These are phyloP conservation scores for Eleutherodactylus coqui DNA, from an alignment of 2,797 vertebrate species.

Conservation along the genomic window DNA sequence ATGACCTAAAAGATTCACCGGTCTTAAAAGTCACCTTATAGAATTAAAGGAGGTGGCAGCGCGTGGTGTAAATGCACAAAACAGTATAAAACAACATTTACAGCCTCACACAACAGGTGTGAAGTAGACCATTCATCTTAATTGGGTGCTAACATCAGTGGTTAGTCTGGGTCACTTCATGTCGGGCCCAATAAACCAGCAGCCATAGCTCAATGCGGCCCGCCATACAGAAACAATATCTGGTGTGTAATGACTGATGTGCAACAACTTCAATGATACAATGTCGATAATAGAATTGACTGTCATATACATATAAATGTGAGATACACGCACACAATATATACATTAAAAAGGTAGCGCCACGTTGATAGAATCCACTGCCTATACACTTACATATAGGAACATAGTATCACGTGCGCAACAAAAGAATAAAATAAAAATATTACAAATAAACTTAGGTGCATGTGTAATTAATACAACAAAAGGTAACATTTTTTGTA, in stretches of 20 bases:
- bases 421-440: too few species aligned
- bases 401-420: too few species aligned
- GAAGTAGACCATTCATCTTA: constrained; percentile 58
- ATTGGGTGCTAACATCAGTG: constrained; percentile 55
- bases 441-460: too few species aligned
- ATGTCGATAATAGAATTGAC: background rate
- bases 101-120: constrained; percentile 51
- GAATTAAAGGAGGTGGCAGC: background rate
- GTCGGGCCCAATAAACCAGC: constrained; percentile 46
- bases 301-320: background rate
- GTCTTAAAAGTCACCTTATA: background rate
- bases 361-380: too few species aligned
- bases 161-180: constrained; percentile 52
- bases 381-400: too few species aligned
- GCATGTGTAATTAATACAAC: too few species aligned
- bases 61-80: constrained; percentile 13
- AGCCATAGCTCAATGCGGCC: background rate
- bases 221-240: background rate
- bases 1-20: background rate
- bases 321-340: background rate
- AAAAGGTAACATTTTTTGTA: too few species aligned
- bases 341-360: too few species aligned
- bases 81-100: constrained; percentile 49
- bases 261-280: background rate
- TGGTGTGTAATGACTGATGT: background rate